Percentiles rank a stretch among this genome's conserved stretches.
phyloP scores from a whole-genome alignment of 2,113 vertebrate species.

The Colinus virginianus region DNA sequence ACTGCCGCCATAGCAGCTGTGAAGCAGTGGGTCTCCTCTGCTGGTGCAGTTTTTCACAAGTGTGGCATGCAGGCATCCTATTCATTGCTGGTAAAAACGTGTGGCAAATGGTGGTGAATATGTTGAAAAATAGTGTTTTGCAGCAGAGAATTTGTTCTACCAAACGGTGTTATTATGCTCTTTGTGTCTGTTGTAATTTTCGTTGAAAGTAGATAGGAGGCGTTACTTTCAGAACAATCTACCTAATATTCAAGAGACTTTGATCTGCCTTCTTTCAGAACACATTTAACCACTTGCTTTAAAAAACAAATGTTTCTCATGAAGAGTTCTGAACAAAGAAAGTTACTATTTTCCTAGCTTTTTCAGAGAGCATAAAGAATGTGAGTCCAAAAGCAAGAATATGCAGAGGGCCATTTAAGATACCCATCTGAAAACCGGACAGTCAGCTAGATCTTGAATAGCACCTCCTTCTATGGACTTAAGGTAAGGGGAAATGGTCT shows the following conservation, averaged over 20 bases:
- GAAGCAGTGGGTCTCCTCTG: no score
- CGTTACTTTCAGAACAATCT: no score
- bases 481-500: neutral
- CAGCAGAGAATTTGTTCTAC: no score
- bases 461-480: neutral
- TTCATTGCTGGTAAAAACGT: no score
- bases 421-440: neutral
- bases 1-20: no score
- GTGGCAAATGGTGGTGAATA: no score
- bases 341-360: neutral
- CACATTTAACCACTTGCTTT: neutral
- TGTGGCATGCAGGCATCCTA: no score
- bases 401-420: neutral
- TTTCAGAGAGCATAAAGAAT: neutral
- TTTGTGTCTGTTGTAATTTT: no score
- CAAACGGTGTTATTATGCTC: no score
- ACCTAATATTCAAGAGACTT: neutral
- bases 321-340: neutral
- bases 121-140: no score
- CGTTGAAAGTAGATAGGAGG: no score
- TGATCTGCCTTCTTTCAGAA: neutral
- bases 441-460: neutral
- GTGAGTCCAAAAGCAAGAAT: neutral
- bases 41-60: no score
- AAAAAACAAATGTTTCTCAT: neutral